Base-by-base conservation (phyloP, 2,797 vertebrate genomes). In the Manis javanica region DNA sequence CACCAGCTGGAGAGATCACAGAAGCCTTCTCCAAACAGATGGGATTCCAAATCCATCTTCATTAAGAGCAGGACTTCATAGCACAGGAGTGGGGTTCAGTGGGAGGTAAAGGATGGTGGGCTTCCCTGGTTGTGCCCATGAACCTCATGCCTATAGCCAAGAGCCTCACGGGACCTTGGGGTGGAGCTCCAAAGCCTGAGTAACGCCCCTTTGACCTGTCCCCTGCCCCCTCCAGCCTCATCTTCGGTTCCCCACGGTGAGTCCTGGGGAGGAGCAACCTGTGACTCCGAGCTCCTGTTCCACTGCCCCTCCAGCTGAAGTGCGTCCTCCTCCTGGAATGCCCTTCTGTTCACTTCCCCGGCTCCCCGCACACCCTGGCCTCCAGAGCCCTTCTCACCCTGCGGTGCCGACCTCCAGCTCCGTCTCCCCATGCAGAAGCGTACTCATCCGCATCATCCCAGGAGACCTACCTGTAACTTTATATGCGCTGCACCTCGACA, bases 101-200 rank as follows among this genome's bases (percentile, higher is more conserved):
- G 0, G 57, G 46, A 64, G 37, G 29, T 15, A 79, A 77, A 49
- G 69, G 68, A 6, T 34, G 14, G 14, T 18, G 55, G 29, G 51
- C 64, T 74, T 39, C 46, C 19, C 0, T 7, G 3, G 19, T 31
- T 24, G 31, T 13, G 3, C 51, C 24, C 0, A 1, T 0, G 34
- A 31, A 7, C 13, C 31, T 26, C 39, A 61, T 6, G 1, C 18
- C n/a, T 91, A 71, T 34, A 29, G 24, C 55, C 78, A 75, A 61
- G 82, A 18, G 18, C 16, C 37, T 15, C 26, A 9, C 5, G 31
- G 18, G 2, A 46, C 55, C 34, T 42, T 18, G 0, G 53, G 64
- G 37, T 87, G 10, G 83, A 92, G 49, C 16, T 46, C 15, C 19
- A 29, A 87, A 77, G 37, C 19, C 29, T 3, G 39, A 24, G n/a